Conservation (phyloP, 2,113 vertebrate species). For the Archilochus colubris region DNA sequence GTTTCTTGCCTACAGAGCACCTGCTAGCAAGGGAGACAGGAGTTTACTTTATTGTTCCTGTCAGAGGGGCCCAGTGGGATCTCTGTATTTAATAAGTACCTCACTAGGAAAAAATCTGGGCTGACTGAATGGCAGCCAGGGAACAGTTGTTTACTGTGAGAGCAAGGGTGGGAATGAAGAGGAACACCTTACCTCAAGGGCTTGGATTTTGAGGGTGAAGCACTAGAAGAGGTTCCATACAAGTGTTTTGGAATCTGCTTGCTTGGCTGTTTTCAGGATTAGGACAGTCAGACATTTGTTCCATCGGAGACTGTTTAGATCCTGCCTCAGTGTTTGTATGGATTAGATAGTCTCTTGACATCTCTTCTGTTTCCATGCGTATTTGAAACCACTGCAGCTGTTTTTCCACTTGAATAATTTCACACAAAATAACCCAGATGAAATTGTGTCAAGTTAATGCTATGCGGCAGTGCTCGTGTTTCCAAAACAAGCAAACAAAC, state of each 20-base stretch:
- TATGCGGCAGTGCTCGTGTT: conserved; percentile 39
- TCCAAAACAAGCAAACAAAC: conserved; percentile 69
- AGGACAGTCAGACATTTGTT: neutral
- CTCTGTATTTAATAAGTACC: neutral
- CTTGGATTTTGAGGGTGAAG: neutral
- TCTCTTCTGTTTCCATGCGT: conserved; percentile 27
- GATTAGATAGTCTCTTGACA: conserved; percentile 51
- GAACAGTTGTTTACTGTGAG: neutral
- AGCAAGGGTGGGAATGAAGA: neutral
- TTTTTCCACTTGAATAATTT: conserved; percentile 48
- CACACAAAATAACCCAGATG: conserved; percentile 39
- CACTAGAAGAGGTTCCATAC: neutral
- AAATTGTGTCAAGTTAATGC: conserved; percentile 59
- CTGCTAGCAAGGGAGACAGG: neutral
- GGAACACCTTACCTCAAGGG: conserved; percentile 14
- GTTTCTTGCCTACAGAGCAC: neutral
- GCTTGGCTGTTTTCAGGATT: neutral
- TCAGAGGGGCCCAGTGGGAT: neutral
- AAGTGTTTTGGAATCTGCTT: neutral
- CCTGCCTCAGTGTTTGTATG: conserved; percentile 1
- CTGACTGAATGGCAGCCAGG: neutral
- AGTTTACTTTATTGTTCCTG: conserved; percentile 1
- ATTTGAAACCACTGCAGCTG: conserved; percentile 47
- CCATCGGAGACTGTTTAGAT: neutral
- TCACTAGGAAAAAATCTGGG: conserved; percentile 32